Percentiles rank a stretch among this genome's conserved stretches.
phyloP scores from a whole-genome alignment of 2,797 vertebrate species.

The Dryobates pubescens region DNA sequence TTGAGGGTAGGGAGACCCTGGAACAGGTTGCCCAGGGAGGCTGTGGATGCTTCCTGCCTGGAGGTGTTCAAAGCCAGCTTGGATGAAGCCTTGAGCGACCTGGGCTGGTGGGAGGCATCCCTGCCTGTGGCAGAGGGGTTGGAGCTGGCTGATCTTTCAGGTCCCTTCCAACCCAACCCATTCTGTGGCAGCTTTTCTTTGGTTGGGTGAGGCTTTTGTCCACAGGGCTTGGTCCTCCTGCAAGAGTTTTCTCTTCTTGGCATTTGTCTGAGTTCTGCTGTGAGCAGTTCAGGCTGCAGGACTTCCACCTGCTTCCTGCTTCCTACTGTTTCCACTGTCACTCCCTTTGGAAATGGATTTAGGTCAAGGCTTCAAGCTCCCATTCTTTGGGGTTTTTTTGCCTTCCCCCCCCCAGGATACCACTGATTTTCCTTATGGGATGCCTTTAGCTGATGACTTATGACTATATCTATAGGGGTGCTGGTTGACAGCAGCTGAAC shows the following conservation, averaged over 20 bases:
- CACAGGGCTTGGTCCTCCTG: background rate
- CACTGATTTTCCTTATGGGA: background rate
- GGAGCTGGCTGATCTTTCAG: too few species aligned
- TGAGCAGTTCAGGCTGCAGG: background rate
- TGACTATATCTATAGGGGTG: background rate
- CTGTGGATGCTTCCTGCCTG: too few species aligned
- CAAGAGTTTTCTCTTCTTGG: background rate
- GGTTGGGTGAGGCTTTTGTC: background rate
- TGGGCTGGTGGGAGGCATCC: too few species aligned
- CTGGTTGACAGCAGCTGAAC: too few species aligned
- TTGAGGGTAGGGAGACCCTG: too few species aligned
- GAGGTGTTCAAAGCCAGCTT: too few species aligned
- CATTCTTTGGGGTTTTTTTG: background rate
- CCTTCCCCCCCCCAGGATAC: background rate
- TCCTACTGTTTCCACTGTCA: background rate
- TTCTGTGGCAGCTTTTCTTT: background rate
- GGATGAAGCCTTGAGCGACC: too few species aligned
- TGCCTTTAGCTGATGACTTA: constrained; percentile 29
- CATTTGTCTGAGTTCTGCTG: background rate
- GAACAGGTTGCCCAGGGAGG: too few species aligned
- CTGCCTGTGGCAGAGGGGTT: too few species aligned
- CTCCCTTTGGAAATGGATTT: constrained; percentile 8
- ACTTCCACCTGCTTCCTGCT: background rate
- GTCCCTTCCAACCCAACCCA: too few species aligned
- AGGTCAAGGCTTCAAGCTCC: background rate